Evolutionary conservation across 2,888 invertebrate genomes (phyloP).

Genomic region (Phorcus lineatus): DNA sequence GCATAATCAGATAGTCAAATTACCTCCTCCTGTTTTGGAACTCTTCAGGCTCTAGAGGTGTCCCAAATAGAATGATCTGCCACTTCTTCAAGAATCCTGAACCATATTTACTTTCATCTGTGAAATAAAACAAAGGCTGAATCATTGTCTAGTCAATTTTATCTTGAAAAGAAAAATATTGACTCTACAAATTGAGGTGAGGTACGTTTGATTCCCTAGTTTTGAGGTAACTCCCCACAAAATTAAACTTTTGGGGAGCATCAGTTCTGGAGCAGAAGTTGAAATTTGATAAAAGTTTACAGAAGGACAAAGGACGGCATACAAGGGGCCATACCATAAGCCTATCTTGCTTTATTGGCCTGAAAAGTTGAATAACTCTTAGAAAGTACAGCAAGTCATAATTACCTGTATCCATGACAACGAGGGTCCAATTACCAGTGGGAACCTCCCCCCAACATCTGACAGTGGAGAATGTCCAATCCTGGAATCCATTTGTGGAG

Average conservation of each 20-base stretch:
- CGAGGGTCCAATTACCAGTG: conserved; percentile 65
- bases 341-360: too few relatives aligned
- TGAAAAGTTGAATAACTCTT: too few relatives aligned
- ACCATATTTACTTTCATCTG: not conserved
- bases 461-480: conserved; percentile 74
- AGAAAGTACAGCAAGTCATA: too few relatives aligned
- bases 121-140: not conserved
- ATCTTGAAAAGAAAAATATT: not conserved
- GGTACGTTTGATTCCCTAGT: too few relatives aligned
- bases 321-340: too few relatives aligned
- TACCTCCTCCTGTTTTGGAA: conserved; percentile 56
- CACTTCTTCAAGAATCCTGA: conserved; percentile 60
- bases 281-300: too few relatives aligned
- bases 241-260: too few relatives aligned
- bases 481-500: conserved; percentile 66
- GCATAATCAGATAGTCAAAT: too few relatives aligned
- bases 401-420: conserved; percentile 64
- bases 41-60: conserved; percentile 63
- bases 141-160: not conserved
- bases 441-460: conserved; percentile 74
- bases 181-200: not conserved
- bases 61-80: conserved; percentile 68
- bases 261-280: too few relatives aligned
- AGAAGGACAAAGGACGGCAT: too few relatives aligned
- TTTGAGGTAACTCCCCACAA: too few relatives aligned